Conservation (phyloP, 2,888 invertebrate species). For the Dynastes hyllus region DNA sequence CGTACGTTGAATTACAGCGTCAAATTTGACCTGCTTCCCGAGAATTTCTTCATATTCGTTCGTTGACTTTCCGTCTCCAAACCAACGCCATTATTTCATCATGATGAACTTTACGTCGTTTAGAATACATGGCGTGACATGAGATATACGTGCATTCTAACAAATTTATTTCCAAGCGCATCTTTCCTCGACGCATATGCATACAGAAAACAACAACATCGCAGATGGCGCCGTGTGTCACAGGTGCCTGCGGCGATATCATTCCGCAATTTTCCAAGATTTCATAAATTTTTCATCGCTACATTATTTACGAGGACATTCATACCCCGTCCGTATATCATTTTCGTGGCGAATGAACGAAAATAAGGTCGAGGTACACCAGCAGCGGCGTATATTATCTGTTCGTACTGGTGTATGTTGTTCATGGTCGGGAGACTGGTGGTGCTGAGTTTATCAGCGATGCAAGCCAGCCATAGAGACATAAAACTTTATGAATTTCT, state of each 20-base stretch:
- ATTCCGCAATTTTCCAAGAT: constrained; percentile 13
- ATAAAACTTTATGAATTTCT: constrained; percentile 42
- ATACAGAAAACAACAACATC: no score
- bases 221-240: neutral
- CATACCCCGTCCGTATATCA: constrained; percentile 20
- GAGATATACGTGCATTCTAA: no score
- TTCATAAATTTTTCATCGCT: constrained; percentile 37
- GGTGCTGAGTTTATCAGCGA: constrained; percentile 14
- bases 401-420: neutral
- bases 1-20: no score
- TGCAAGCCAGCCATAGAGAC: neutral
- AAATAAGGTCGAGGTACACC: neutral
- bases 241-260: constrained; percentile 5
- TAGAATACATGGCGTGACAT: no score
- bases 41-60: no score
- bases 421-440: no score
- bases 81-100: no score
- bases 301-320: constrained; percentile 25
- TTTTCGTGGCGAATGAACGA: constrained; percentile 20
- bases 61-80: no score
- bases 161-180: no score
- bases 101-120: no score
- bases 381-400: constrained; percentile 16
- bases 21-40: no score
- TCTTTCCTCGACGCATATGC: no score